phyloP scores from a whole-genome alignment of 2,113 vertebrate genomes.

The Hydrochoerus hydrochaeris region DNA sequence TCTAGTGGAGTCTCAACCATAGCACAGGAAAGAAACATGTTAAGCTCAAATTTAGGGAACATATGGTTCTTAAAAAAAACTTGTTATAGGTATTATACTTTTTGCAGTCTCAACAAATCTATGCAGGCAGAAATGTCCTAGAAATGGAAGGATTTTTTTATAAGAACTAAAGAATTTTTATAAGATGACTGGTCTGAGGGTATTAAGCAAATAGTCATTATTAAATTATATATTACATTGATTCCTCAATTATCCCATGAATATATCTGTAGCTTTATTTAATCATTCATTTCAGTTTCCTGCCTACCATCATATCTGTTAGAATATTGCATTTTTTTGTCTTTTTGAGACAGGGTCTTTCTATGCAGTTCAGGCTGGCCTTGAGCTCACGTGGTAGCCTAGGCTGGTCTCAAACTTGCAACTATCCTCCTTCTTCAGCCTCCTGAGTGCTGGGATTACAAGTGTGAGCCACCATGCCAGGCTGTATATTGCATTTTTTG shows the following conservation, averaged over 20 bases:
- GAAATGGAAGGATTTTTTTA: neutral
- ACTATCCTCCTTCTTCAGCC: too few species aligned
- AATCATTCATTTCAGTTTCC: neutral
- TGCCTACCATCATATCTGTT: neutral
- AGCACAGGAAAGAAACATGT: slow-evolving; percentile 28
- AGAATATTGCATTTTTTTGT: neutral
- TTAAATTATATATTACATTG: neutral
- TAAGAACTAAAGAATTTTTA: neutral
- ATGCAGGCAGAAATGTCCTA: neutral
- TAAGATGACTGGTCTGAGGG: neutral
- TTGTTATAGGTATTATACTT: neutral
- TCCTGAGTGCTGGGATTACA: too few species aligned
- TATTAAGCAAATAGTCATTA: neutral
- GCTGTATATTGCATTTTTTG: too few species aligned
- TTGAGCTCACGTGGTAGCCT: too few species aligned
- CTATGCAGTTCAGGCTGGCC: too few species aligned
- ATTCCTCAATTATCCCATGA: neutral
- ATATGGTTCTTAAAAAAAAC: neutral
- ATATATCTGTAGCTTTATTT: neutral
- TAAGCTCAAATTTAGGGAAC: neutral
- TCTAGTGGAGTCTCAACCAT: slow-evolving; percentile 78
- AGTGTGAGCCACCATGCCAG: too few species aligned
- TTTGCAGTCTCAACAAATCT: neutral
- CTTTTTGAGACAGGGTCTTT: too few species aligned
- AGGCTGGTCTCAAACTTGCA: too few species aligned